Evolutionary conservation across 2,113 vertebrate species (phyloP).

Genomic region (Caloenas nicobarica): DNA sequence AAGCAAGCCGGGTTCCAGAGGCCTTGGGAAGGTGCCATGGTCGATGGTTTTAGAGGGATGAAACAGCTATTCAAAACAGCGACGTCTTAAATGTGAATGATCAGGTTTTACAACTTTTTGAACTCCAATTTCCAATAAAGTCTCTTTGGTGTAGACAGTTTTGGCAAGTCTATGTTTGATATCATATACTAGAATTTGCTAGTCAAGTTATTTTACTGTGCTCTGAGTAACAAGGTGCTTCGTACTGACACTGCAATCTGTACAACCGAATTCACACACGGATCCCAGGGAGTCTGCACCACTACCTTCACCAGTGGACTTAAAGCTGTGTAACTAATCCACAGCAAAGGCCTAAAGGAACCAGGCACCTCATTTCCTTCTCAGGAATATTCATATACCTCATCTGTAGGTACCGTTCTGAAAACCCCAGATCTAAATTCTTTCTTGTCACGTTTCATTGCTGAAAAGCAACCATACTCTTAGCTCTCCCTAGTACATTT

Average conservation of each 20-base stretch:
- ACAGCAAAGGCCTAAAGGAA: neutral
- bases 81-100: neutral
- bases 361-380: neutral
- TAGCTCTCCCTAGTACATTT: neutral
- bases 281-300: neutral
- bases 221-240: neutral
- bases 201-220: neutral
- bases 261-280: neutral
- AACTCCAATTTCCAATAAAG: neutral
- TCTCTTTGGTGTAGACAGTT: neutral
- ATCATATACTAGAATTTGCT: neutral
- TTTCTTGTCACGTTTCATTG: neutral
- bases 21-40: neutral
- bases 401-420: neutral
- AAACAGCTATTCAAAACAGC: neutral
- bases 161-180: neutral
- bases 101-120: neutral
- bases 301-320: neutral
- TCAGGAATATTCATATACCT: neutral
- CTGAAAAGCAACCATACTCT: neutral
- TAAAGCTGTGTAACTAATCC: neutral
- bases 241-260: rapidly evolving
- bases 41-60: neutral
- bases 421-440: neutral
- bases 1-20: neutral